Percentiles rank a stretch among this genome's conserved stretches.
Conservation (phyloP, 92 coral and sea anemone species). For the Porites divaricata region DNA sequence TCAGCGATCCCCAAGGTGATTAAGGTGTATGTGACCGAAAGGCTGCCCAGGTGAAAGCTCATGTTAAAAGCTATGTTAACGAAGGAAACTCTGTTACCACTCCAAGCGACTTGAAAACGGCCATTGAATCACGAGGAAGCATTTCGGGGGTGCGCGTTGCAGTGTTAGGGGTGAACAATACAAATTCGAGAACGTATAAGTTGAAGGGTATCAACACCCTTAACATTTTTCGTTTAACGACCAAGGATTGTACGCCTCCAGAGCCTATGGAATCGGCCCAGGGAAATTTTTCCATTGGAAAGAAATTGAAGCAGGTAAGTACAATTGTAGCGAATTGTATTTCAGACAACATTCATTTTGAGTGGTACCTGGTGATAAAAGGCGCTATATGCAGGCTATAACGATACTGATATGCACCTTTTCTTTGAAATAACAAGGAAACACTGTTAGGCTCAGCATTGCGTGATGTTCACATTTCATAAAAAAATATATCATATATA, state of each 20-base stretch:
- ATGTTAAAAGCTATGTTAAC: slow-evolving; percentile 1
- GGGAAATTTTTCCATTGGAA: slow-evolving; percentile 14
- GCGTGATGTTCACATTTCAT: no score
- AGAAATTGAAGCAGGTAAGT: slow-evolving; percentile 24
- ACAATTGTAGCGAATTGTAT: no score
- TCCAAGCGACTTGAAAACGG: slow-evolving; percentile 7
- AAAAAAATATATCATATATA: no score
- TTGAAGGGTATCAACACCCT: slow-evolving; percentile 27
- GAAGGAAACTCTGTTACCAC: slow-evolving; percentile 9
- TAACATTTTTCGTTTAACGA: slow-evolving; percentile 1
- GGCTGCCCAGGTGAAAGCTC: slow-evolving; percentile 8
- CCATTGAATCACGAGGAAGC: slow-evolving; percentile 28
- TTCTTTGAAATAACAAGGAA: no score
- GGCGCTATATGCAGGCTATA: no score
- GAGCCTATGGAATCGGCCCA: slow-evolving; percentile 28
- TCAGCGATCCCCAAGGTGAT: slow-evolving; percentile 6
- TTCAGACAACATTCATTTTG: no score
- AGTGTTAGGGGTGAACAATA: background rate
- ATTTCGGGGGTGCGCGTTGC: slow-evolving; percentile 27
- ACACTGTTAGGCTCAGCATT: no score
- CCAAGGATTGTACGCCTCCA: slow-evolving; percentile 21
- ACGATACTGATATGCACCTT: no score
- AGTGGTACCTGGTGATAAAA: no score
- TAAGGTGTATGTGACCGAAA: slow-evolving; percentile 3
- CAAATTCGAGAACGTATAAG: background rate